A percentile compares a stretch with the other conserved stretches of the same genome.
These are phyloP conservation scores for Nipponia nippon DNA, from an alignment of 2,113 vertebrate genomes.

Conservation along the genomic window DNA sequence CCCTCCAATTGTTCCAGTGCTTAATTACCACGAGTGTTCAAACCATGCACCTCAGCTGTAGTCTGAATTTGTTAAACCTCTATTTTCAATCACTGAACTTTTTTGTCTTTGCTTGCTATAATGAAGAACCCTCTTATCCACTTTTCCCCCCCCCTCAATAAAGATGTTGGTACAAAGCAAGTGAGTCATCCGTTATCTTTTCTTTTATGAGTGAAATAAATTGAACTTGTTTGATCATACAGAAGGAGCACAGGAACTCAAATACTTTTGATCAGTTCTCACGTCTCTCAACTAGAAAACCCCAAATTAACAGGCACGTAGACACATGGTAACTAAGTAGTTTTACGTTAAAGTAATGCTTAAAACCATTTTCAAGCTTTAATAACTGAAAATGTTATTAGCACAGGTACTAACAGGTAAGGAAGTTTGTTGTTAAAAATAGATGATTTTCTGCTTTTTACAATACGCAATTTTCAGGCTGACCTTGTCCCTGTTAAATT, in stretches of 20 bases:
- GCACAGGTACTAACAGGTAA: neutral
- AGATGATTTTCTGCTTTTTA: constrained; percentile 24
- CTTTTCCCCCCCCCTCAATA: neutral
- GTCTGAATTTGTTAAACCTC: neutral
- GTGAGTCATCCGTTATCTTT: neutral
- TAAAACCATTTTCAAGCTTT: neutral
- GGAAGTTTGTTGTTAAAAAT: constrained; percentile 38
- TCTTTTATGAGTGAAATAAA: neutral
- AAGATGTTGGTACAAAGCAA: neutral
- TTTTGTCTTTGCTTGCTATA: neutral
- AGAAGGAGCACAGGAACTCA: neutral
- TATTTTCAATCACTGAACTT: neutral
- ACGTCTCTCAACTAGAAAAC: neutral
- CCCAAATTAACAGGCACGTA: neutral
- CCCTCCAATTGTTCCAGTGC: neutral
- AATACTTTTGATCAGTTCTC: neutral
- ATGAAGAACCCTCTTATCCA: neutral
- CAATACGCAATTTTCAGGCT: neutral
- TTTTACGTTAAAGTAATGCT: neutral
- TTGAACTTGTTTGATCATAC: neutral
- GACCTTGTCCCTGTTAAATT: constrained; percentile 70
- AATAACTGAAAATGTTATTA: neutral
- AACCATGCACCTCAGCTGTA: neutral
- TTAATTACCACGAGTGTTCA: neutral
- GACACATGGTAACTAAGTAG: neutral